Evolutionary conservation across 2,888 invertebrate species (phyloP).

Genomic region (Phorcus lineatus): DNA sequence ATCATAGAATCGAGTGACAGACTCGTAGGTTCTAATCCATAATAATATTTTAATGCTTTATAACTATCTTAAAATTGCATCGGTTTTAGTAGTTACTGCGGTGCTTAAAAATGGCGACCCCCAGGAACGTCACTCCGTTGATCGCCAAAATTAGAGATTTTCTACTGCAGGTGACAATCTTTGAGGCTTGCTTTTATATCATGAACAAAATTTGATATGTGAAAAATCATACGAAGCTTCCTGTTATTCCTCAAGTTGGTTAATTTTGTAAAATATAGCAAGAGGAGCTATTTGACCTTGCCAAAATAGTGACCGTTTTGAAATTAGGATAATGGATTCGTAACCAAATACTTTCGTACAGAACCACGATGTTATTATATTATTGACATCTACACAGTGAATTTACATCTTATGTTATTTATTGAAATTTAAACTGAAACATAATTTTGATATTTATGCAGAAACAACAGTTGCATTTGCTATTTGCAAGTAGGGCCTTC

Average conservation of each 20-base stretch:
- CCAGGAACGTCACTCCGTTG: constrained; percentile 34
- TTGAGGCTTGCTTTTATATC: not conserved
- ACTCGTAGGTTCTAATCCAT: no score
- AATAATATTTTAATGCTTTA: not conserved
- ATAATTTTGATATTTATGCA: no score
- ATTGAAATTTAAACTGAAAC: no score
- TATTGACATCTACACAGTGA: not conserved
- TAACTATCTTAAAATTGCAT: not conserved
- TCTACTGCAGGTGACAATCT: constrained; percentile 25
- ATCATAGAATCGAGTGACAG: not conserved
- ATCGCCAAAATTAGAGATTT: constrained; percentile 27
- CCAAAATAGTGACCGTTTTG: not conserved
- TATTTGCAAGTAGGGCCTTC: no score
- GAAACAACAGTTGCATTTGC: no score
- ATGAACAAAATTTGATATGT: no score
- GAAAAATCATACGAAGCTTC: no score
- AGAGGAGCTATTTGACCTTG: no score
- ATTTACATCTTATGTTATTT: no score
- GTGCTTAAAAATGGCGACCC: constrained; percentile 37
- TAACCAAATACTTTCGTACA: not conserved
- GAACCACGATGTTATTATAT: not conserved
- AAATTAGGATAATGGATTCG: not conserved
- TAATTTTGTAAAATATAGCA: no score
- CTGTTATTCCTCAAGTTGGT: no score
- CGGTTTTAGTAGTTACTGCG: not conserved